Evolutionary conservation across 2,113 vertebrate genomes (phyloP), one percentile per base, ranked within the genome.

Genomic region (Bubo bubo): DNA sequence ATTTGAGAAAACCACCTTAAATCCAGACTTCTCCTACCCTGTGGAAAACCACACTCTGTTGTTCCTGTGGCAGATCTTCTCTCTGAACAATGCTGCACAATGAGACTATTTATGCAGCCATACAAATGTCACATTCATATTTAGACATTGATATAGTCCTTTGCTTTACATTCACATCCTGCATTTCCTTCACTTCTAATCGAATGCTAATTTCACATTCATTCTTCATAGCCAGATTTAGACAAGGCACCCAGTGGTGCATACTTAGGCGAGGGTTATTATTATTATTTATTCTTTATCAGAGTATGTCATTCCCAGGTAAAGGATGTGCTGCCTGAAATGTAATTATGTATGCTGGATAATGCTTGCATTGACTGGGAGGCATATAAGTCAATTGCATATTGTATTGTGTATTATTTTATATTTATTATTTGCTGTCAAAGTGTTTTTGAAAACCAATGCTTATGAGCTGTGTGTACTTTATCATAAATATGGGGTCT

Each of bases 321-420:
- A 96, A 97, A 96, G 90, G 96, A 96, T 96, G 88, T 88, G 66
- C 80, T 97, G 79, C 76, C 79, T 90, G 71, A 81, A 96, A 56
- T 96, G 73, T 95, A 97, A 96, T 98, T 98, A 97, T 86, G 67
- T 74, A 97, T 97, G 97, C 94, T 90, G 92, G 89, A 95, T 94
- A 93, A 95, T 27, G 8, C 86, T 66, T 73, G 67, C 82, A 74
- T 95, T 85, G 95, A 87, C 94, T 95, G 91, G 84, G 85, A 89
- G 72, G 66, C 91, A 91, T 94, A 95, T 93, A 96, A 98, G 98
- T 98, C 97, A 98, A 96, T 90, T 93, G 74, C 89, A 96, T 96
- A 97, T 97, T 96, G 95, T 88, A 88, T 85, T 96, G 80, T 80
- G 86, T 88, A 98, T 76, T 96, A 95, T 96, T 93, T 95, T 95